Evolutionary conservation across 2,113 vertebrate species (phyloP).

Genomic region (Copsychus sechellarum): DNA sequence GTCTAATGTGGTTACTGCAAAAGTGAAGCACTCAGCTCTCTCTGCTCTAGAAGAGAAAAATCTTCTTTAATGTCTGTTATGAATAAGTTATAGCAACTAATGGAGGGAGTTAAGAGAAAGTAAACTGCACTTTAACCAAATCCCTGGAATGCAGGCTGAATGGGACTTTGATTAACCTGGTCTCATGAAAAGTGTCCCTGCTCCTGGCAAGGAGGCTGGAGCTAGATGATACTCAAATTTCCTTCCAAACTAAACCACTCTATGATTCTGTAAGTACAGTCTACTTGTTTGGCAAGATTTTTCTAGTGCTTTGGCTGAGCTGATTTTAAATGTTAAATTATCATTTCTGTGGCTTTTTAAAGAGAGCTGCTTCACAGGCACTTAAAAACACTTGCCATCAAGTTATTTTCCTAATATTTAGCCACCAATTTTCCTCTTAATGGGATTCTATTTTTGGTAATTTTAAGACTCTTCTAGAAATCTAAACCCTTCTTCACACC

Average conservation of each 20-base stretch:
- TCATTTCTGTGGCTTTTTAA: not conserved
- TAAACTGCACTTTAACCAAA: not conserved
- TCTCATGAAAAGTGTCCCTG: not conserved
- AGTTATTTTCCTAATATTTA: not conserved
- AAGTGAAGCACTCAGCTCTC: not conserved
- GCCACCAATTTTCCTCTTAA: not conserved
- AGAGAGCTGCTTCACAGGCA: not conserved
- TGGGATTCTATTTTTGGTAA: not conserved
- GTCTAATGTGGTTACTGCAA: not conserved
- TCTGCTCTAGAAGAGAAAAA: not conserved
- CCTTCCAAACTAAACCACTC: not conserved
- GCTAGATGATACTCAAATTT: not conserved
- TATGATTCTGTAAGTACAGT: not conserved
- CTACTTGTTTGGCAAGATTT: not conserved
- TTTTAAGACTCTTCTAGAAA: not conserved
- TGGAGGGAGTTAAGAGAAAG: not conserved
- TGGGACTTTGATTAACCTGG: not conserved
- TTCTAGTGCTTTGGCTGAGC: not conserved
- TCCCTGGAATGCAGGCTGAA: not conserved
- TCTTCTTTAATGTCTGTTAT: not conserved
- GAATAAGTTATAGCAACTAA: not conserved
- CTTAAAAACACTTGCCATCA: not conserved
- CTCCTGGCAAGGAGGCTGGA: fast-evolving
- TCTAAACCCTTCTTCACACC: not conserved
- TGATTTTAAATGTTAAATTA: not conserved